A percentile compares a stretch with the other conserved stretches of the same genome.
Conservation (phyloP, 1,140 invertebrate genomes). For the Drosophila oshimai region DNA sequence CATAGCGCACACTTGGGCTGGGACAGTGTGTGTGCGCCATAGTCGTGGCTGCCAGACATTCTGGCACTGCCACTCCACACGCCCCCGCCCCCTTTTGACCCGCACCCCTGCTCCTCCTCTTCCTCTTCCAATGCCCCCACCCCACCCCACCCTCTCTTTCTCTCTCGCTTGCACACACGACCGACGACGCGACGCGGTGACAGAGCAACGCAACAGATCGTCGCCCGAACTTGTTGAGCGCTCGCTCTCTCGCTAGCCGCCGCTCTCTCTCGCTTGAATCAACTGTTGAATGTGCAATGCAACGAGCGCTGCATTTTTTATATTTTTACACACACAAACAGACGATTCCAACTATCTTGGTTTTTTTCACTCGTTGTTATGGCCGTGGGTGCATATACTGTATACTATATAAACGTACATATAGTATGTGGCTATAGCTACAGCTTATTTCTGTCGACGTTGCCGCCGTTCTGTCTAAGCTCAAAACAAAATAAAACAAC, state of each 20-base stretch:
- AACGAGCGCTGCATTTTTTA: slow-evolving; percentile 48
- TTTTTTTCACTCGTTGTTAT: slow-evolving; percentile 38
- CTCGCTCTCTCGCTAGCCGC: slow-evolving; percentile 4
- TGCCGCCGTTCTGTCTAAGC: slow-evolving; percentile 56
- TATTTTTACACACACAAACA: slow-evolving; percentile 13
- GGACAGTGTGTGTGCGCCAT: slow-evolving; percentile 36
- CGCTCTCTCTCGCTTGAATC: slow-evolving; percentile 45
- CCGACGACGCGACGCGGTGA: too few relatives aligned
- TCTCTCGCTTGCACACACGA: not conserved
- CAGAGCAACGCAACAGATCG: slow-evolving; percentile 51
- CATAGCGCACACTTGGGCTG: not conserved
- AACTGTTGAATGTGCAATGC: slow-evolving; percentile 75
- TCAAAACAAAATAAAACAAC: slow-evolving; percentile 38
- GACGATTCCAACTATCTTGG: slow-evolving; percentile 6
- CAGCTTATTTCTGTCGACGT: slow-evolving; percentile 45
- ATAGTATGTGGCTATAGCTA: not conserved
- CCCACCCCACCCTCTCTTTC: not conserved
- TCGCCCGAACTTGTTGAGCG: slow-evolving; percentile 70
- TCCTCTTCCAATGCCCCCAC: too few relatives aligned
- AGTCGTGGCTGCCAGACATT: slow-evolving; percentile 80
- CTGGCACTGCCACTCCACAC: slow-evolving; percentile 61
- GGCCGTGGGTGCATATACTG: slow-evolving; percentile 62
- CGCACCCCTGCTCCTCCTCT: too few relatives aligned
- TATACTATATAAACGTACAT: not conserved
- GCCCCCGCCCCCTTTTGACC: not conserved